These are phyloP conservation scores for Polydrusus tereticollis DNA, from an alignment of 2,888 invertebrate genomes.

Conservation along the genomic window DNA sequence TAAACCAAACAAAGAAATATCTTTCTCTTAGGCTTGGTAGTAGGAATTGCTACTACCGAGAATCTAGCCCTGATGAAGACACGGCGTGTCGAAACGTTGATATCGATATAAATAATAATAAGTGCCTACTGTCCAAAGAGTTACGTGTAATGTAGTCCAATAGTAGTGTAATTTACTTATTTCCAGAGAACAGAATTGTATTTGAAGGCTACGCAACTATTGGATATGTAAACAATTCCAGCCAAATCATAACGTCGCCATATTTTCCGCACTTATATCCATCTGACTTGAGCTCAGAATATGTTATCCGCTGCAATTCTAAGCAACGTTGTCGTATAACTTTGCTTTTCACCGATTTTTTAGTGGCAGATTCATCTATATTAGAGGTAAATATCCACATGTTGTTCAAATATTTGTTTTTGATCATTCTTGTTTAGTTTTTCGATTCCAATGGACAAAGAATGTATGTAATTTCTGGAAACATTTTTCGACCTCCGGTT, in stretches of 20 bases:
- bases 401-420: not conserved
- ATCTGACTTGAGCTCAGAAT: slow-evolving; percentile 76
- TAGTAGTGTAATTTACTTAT: not conserved
- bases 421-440: slow-evolving; percentile 68
- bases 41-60: no score
- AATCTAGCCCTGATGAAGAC: no score
- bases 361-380: slow-evolving; percentile 74
- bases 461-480: slow-evolving; percentile 75
- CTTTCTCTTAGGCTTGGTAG: no score
- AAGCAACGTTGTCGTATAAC: slow-evolving; percentile 72
- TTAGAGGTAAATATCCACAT: slow-evolving; percentile 70
- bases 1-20: no score
- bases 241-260: slow-evolving; percentile 74
- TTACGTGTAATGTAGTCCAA: no score
- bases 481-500: slow-evolving; percentile 77
- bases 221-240: slow-evolving; percentile 63
- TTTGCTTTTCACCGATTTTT: slow-evolving; percentile 78
- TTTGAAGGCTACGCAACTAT: slow-evolving; percentile 68
- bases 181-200: slow-evolving; percentile 72
- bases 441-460: slow-evolving; percentile 78
- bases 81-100: no score
- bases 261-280: slow-evolving; percentile 78
- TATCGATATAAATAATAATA: no score
- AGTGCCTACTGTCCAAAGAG: no score
- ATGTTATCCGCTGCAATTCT: slow-evolving; percentile 71